A percentile compares a stretch with the other conserved stretches of the same genome.
Conservation (phyloP, 2,797 vertebrate species). For the Typhlichthys subterraneus region DNA sequence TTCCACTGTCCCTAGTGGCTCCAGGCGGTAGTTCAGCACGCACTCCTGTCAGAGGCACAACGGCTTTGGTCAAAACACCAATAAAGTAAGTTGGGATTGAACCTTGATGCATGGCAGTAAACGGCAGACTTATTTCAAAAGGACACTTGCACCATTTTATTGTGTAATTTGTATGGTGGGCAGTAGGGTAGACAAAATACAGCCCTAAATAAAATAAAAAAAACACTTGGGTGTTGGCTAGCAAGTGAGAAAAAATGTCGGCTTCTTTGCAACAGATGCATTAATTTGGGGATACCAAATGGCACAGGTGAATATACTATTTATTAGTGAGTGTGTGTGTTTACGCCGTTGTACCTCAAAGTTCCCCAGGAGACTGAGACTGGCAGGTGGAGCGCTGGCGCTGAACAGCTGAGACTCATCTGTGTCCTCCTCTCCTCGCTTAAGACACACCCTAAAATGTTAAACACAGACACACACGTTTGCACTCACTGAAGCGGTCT, state of each 20-base stretch:
- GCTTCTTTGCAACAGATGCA: neutral
- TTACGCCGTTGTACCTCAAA: conserved; percentile 88
- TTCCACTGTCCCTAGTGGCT: conserved; percentile 88
- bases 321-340: neutral
- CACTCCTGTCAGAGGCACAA: conserved; percentile 83
- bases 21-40: conserved; percentile 95
- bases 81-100: neutral
- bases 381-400: conserved; percentile 91
- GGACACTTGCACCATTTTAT: no score
- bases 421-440: conserved; percentile 81
- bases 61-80: neutral
- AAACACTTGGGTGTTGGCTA: neutral
- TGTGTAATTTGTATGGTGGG: neutral
- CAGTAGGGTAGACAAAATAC: neutral
- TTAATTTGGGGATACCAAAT: conserved; percentile 2
- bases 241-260: neutral
- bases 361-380: conserved; percentile 97
- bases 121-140: no score
- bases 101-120: neutral
- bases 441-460: conserved; percentile 83
- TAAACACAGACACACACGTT: conserved; percentile 39
- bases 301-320: neutral
- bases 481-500: conserved; percentile 7
- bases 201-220: neutral
- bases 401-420: conserved; percentile 88